phyloP scores from a whole-genome alignment of 2,888 invertebrate species.

The Apamea sordens region DNA sequence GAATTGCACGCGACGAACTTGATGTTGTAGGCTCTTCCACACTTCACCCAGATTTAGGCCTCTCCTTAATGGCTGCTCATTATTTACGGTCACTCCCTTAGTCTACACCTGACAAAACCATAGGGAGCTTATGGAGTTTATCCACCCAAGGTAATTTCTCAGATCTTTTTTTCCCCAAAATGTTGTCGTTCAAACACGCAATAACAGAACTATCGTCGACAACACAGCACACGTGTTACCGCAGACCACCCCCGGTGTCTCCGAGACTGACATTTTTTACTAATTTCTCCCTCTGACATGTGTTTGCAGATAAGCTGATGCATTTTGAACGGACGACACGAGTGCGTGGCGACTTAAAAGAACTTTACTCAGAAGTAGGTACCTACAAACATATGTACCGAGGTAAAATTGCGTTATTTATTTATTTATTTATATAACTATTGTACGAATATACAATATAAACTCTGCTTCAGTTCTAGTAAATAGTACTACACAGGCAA shows the following conservation, averaged over 20 bases:
- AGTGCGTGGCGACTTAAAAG: slow-evolving; percentile 66
- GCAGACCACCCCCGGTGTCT: slow-evolving; percentile 79
- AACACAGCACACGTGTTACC: slow-evolving; percentile 65
- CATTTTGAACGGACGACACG: slow-evolving; percentile 73
- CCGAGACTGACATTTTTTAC: slow-evolving; percentile 73
- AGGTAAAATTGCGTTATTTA: not conserved
- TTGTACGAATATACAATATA: not conserved
- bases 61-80: not conserved
- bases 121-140: slow-evolving; percentile 15
- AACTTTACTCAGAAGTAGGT: not conserved
- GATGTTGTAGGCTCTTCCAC: not conserved
- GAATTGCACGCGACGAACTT: not conserved
- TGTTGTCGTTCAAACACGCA: slow-evolving; percentile 54
- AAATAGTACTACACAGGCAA: not conserved
- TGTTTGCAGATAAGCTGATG: slow-evolving; percentile 82
- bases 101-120: slow-evolving; percentile 24
- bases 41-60: not conserved
- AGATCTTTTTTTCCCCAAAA: slow-evolving; percentile 38
- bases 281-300: slow-evolving; percentile 82
- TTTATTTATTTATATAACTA: no score
- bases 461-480: not conserved
- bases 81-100: not conserved
- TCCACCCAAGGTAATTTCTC: slow-evolving; percentile 25
- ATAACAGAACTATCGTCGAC: slow-evolving; percentile 54
- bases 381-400: no score